Conservation (phyloP, 2,888 invertebrate species). For the Elmis aenea region DNA sequence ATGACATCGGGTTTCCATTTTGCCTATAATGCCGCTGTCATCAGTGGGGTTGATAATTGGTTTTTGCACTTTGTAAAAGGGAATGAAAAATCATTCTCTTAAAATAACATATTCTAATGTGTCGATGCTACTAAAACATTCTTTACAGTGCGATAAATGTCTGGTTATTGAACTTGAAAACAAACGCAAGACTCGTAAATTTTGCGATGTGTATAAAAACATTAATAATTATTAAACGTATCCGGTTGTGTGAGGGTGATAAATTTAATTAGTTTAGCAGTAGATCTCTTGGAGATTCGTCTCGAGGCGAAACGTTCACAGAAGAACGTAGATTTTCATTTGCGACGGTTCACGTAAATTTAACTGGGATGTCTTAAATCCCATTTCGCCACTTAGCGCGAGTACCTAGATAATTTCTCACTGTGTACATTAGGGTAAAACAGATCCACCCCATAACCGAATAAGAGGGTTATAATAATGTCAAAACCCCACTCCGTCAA, state of each 20-base stretch:
- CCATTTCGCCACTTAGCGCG: conserved; percentile 36
- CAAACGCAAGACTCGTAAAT: too few species aligned
- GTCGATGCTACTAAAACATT: too few species aligned
- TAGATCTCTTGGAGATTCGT: too few species aligned
- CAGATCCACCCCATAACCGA: conserved; percentile 9
- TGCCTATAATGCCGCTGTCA: conserved; percentile 25
- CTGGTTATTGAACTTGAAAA: too few species aligned
- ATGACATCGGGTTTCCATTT: conserved; percentile 36
- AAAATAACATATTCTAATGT: background rate
- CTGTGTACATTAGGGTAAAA: conserved; percentile 28
- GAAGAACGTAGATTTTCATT: conserved; percentile 34
- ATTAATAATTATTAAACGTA: too few species aligned
- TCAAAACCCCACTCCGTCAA: conserved; percentile 4
- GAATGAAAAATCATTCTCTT: background rate
- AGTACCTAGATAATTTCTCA: conserved; percentile 36
- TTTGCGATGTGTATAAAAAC: too few species aligned
- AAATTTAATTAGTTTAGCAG: too few species aligned
- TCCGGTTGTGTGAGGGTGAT: too few species aligned
- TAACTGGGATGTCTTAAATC: conserved; percentile 35
- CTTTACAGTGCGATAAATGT: too few species aligned
- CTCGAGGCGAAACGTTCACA: too few species aligned
- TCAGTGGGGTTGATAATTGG: conserved; percentile 20
- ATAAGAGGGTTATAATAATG: conserved; percentile 1
- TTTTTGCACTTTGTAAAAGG: conserved; percentile 20
- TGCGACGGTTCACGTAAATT: conserved; percentile 33